A percentile compares a stretch with the other conserved stretches of the same genome.
phyloP scores from a whole-genome alignment of 2,797 vertebrate genomes.

The Labeo calbasu region DNA sequence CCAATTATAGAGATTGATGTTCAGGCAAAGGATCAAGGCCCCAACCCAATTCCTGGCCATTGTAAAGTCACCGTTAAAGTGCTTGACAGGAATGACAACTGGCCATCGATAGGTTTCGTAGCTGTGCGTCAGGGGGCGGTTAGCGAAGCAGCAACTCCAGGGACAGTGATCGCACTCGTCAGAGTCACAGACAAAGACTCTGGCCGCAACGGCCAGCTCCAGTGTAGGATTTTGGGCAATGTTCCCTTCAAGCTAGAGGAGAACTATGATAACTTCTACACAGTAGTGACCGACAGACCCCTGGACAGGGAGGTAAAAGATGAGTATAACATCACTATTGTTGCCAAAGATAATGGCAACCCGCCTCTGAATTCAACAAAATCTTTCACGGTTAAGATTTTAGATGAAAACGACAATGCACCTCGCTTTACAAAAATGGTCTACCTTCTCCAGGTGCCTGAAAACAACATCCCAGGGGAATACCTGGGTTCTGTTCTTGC shows the following conservation, averaged over 20 bases:
- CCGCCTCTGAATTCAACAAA: constrained; percentile 95
- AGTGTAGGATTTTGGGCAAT: constrained; percentile 91
- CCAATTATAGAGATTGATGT: constrained; percentile 95
- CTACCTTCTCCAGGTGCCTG: constrained; percentile 94
- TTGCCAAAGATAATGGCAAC: constrained; percentile 93
- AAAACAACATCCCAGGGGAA: constrained; percentile 98
- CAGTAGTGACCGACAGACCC: constrained; percentile 93
- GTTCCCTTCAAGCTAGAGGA: constrained; percentile 96
- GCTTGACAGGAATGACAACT: constrained; percentile 96
- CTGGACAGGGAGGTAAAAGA: constrained; percentile 94
- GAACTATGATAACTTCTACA: constrained; percentile 97
- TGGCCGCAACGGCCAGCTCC: constrained; percentile 94
- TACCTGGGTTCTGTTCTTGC: constrained; percentile 95
- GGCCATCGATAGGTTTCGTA: constrained; percentile 94
- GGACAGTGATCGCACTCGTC: constrained; percentile 95
- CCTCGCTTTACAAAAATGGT: constrained; percentile 94
- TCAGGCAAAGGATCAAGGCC: constrained; percentile 94
- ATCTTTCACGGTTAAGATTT: constrained; percentile 93
- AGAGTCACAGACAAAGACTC: constrained; percentile 96
- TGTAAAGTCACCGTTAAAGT: constrained; percentile 98
- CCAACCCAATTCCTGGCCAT: constrained; percentile 97
- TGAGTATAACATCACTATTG: constrained; percentile 96
- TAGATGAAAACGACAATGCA: constrained; percentile 97
- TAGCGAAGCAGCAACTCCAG: constrained; percentile 93
- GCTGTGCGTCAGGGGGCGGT: constrained; percentile 97